Evolutionary conservation across 2,797 vertebrate genomes (phyloP), one percentile per base, ranked within the genome.

Genomic region (Hyperoplus immaculatus): DNA sequence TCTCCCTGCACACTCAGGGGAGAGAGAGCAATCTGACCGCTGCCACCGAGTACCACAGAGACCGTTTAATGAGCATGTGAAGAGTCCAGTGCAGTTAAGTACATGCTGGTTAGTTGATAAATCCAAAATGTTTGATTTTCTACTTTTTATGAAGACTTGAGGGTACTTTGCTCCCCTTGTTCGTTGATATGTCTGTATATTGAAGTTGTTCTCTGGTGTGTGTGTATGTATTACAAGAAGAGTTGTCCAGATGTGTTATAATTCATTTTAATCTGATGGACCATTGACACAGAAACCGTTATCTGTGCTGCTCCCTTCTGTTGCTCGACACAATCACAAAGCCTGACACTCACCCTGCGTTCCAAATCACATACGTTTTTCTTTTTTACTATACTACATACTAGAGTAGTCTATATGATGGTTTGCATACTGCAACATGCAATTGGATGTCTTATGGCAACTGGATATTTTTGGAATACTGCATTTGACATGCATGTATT

Each of bases 171-270:
- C 60, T 70, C 9, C 77, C 4, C 43, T 59, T 72, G 42, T 57
- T 59, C 51, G 73, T 78, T 75, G 63, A 29, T 29, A 53, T 84
- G 77, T 91, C 76, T 65, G 51, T 83, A 16, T 78, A 68, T 66
- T 71, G 56, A 80, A 60, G 43, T 72, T 64, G 63, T 83, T 71
- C 68, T 84, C 54, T 78, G 50, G 29, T 29, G 29, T 29, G 29
- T 29, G 42, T 49, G 62, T 69, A 76, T 53, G 55, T 57, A 6
- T 46, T 45, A 68, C 54, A 72, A 67, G 53, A 73, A 36, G 64
- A 85, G 75, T 66, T 69, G 66, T 88, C 69, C 56, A 38, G 80
- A 74, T 60, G 71, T 71, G 77, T 70, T 61, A 53, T 59, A 70
- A 57, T 56, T 80, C 68, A 42, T 80, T 82, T 76, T 67, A 82